Base-by-base conservation (phyloP, 64 coral and sea anemone genomes). In the Exaiptasia diaphana region DNA sequence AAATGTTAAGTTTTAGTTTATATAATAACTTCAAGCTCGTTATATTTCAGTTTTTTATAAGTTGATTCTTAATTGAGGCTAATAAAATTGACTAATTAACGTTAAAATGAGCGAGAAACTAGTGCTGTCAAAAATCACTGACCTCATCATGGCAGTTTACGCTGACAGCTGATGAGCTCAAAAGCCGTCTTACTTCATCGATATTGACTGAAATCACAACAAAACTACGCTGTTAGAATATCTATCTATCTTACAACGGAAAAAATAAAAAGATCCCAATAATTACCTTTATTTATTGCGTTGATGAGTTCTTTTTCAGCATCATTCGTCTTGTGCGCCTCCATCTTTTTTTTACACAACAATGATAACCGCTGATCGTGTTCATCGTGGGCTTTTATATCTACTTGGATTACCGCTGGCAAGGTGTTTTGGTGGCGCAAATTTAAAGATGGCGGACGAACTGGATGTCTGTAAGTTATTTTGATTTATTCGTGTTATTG, bases 91-190 rank as follows among this genome's bases (percentile, higher is more conserved):
- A n/a, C n/a, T n/a, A n/a, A n/a, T n/a, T n/a, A n/a, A n/a, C n/a
- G n/a, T n/a, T n/a, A n/a, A n/a, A n/a, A n/a, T n/a, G n/a, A n/a
- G n/a, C n/a, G n/a, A n/a, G n/a, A n/a, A n/a, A n/a, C n/a, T n/a
- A n/a, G n/a, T n/a, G n/a, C n/a, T n/a, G n/a, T n/a, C n/a, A n/a
- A n/a, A n/a, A n/a, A n/a, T n/a, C n/a, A 7, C 55, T 37, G 34
- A 97, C 94, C 85, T 97, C 94, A 46, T 97, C 94, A 20, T 88
- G 43, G 44, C 89, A 92, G 46, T 97, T 83, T 14, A 97, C 68
- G 17, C 83, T 80, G 24, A 88, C 85, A 76, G 37, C 45, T 22
- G 65, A 64, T 38, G 78, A 68, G 71, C 84, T 87, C 38, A 97
- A 82, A 73, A 92, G 43, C 18, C 64, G 43, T 6, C 70, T 62